Evolutionary conservation across 2,797 vertebrate species (phyloP), one percentile per base, ranked within the genome.

Genomic region (Adrianichthys oophorus): DNA sequence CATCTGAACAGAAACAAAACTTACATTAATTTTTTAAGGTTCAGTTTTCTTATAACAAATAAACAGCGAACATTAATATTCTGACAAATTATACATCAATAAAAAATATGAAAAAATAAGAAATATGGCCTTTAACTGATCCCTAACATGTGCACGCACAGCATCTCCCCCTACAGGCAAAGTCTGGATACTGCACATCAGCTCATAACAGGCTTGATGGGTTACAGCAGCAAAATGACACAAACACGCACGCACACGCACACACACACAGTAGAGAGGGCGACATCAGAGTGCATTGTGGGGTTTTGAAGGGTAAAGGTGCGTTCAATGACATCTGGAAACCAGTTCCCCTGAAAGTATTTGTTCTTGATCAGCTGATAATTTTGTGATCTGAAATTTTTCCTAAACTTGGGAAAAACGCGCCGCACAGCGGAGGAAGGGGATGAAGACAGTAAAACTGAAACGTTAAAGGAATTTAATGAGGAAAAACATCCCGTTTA

Each of bases 71-170:
- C 54, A 64, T 70, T 72, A 74, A 82, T 59, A 76, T 79, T 58
- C 71, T 67, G 54, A 80, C 70, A 65, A 81, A 80, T 78, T 69
- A 80, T 74, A 87, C 70, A 83, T 57, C 66, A 71, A 85, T 74
- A 83, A 24, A 85, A 86, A 82, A 85, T 19, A 54, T 78, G 55
- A 73, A 78, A 75, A 89, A 80, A 77, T 89, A 79, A 80, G 64
- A 85, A 85, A 81, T 83, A 89, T 87, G 87, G 83, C 86, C 87
- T 83, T 87, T 75, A 77, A 86, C 72, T 80, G 76, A 88, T 80
- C 80, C 76, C 75, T 60, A 78, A 46, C 55, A 45, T 41, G 19
- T 51, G 14, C 48, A 1, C 24, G n/a, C 32, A 41, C 52, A 88
- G 85, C 87, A 89, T 84, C 85, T 75, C 71, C 76, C 65, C 68